Conservation (phyloP, 1,140 invertebrate species). For the Chironomus tepperi region DNA sequence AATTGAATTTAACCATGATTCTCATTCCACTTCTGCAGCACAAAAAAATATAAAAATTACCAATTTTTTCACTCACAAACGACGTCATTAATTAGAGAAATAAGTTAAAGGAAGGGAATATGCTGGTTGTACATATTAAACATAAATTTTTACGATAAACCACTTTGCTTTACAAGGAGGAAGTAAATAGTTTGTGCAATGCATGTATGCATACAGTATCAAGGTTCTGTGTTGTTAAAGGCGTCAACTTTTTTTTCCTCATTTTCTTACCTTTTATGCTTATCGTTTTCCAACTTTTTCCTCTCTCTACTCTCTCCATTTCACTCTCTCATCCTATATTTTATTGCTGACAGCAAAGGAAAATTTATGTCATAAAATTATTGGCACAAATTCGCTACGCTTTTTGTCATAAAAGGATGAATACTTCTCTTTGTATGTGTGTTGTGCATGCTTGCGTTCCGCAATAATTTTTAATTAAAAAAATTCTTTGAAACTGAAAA, state of each 20-base stretch:
- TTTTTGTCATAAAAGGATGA: neutral
- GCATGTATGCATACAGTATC: neutral
- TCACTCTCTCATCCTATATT: too few species aligned
- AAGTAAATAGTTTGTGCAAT: neutral
- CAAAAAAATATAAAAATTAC: neutral
- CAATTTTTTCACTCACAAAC: neutral
- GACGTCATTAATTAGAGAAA: neutral
- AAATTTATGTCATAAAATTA: neutral
- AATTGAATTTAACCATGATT: neutral
- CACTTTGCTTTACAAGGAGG: neutral
- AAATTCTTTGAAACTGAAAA: neutral
- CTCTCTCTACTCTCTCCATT: too few species aligned
- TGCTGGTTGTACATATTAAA: neutral
- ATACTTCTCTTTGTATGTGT: too few species aligned
- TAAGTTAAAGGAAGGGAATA: neutral
- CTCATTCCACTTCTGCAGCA: neutral
- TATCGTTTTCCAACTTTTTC: neutral
- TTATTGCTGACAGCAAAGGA: neutral
- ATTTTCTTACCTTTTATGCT: neutral
- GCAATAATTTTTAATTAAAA: constrained; percentile 14
- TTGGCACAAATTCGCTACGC: neutral
- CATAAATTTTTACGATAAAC: neutral
- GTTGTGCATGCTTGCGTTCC: too few species aligned
- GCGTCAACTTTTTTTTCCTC: neutral
- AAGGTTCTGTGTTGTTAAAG: too few species aligned